These are phyloP conservation scores for Seladonia tumulorum DNA, from an alignment of 2,888 invertebrate genomes.

Conservation along the genomic window DNA sequence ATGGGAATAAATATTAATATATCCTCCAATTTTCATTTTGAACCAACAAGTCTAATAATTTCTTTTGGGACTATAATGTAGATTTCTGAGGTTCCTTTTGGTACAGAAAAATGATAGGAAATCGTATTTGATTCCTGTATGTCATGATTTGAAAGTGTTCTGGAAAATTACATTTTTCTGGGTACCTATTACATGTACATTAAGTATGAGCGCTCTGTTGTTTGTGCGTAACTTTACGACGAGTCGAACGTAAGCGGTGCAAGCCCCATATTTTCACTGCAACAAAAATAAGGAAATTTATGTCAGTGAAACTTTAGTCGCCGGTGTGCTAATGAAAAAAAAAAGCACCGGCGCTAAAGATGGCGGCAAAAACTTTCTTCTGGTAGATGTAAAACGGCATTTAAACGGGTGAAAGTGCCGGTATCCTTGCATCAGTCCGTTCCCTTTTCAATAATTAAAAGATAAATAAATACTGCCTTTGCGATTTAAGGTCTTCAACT, in stretches of 20 bases:
- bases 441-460: background rate
- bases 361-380: background rate
- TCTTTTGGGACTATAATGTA: too few relatives aligned
- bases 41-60: too few relatives aligned
- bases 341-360: background rate
- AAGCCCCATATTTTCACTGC: background rate
- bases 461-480: background rate
- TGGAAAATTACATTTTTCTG: background rate
- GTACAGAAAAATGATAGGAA: too few relatives aligned
- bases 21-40: too few relatives aligned
- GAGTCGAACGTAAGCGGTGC: background rate
- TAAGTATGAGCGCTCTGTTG: background rate
- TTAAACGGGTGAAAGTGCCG: background rate
- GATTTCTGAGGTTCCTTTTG: too few relatives aligned
- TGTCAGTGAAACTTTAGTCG: constrained; percentile 2
- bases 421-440: background rate
- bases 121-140: too few relatives aligned
- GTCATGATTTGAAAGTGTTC: background rate
- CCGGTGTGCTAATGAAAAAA: background rate
- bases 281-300: background rate
- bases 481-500: background rate
- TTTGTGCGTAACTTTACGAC: background rate
- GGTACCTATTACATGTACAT: background rate
- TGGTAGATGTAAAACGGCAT: background rate
- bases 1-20: too few relatives aligned